These are phyloP conservation scores for Gryllus longicercus DNA, from an alignment of 2,888 invertebrate genomes.

Conservation along the genomic window DNA sequence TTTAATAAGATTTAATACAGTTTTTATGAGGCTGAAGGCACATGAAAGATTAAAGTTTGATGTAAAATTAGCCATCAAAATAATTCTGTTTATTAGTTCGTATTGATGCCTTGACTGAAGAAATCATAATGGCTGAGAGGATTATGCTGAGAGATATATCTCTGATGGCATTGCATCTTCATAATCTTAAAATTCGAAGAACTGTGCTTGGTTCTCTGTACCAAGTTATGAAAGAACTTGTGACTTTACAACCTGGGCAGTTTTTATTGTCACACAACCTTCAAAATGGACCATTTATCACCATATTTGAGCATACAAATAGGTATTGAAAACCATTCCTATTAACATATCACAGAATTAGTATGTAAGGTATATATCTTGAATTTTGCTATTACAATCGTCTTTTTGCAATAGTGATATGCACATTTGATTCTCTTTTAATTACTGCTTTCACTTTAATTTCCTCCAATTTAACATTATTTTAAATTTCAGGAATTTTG, in stretches of 20 bases:
- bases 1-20: no score
- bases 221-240: background rate
- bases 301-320: background rate
- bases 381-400: no score
- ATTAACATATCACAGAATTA: background rate
- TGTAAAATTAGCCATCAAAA: no score
- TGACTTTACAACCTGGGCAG: background rate
- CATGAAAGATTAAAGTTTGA: no score
- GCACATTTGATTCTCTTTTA: no score
- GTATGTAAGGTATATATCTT: background rate
- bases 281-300: background rate
- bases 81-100: background rate
- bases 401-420: no score
- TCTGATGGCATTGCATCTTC: background rate
- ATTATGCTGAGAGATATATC: background rate
- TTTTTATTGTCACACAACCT: conserved; percentile 20
- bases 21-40: no score
- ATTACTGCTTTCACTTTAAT: no score
- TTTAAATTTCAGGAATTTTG: conserved; percentile 20
- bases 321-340: background rate
- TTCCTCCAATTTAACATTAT: background rate
- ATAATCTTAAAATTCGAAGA: background rate
- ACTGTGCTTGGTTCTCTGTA: background rate
- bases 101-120: conserved; percentile 19
- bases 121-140: conserved; percentile 21